Evolutionary conservation across 2,113 vertebrate species (phyloP).

Genomic region (Emydocephalus ijimae): DNA sequence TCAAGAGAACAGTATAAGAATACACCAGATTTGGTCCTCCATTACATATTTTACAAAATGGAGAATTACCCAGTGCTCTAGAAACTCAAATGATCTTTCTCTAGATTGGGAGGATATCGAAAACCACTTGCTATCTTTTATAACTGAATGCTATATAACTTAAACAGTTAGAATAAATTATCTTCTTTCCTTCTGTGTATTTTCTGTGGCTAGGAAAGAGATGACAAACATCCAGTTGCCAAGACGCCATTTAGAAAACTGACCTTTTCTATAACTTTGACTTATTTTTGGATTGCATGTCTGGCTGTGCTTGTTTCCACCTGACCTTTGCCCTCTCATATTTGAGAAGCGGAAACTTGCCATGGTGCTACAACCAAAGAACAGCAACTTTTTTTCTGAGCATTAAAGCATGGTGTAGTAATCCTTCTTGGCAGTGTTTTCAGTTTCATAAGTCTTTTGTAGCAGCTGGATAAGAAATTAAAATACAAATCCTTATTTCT

Average conservation of each 20-base stretch:
- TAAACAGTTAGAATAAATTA: not conserved
- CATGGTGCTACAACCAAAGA: not conserved
- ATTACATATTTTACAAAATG: not conserved
- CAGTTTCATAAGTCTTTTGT: not conserved
- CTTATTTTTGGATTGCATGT: conserved; percentile 48
- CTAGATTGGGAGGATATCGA: not conserved
- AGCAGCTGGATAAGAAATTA: conserved; percentile 1
- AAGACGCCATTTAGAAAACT: not conserved
- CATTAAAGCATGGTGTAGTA: not conserved
- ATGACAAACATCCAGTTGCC: not conserved
- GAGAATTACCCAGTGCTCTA: not conserved
- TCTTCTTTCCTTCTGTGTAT: not conserved
- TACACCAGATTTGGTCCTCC: not conserved
- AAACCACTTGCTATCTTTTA: not conserved
- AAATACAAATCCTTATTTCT: not conserved
- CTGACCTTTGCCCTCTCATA: conserved; percentile 32
- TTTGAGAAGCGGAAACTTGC: not conserved
- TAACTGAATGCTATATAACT: not conserved
- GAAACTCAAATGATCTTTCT: not conserved
- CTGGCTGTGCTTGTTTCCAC: not conserved
- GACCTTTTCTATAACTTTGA: not conserved
- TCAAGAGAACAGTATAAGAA: not conserved
- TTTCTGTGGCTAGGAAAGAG: not conserved
- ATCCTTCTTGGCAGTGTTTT: not conserved
- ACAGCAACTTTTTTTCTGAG: not conserved